Conservation (phyloP, 2,113 vertebrate genomes). For the Chaetodon auriga region DNA sequence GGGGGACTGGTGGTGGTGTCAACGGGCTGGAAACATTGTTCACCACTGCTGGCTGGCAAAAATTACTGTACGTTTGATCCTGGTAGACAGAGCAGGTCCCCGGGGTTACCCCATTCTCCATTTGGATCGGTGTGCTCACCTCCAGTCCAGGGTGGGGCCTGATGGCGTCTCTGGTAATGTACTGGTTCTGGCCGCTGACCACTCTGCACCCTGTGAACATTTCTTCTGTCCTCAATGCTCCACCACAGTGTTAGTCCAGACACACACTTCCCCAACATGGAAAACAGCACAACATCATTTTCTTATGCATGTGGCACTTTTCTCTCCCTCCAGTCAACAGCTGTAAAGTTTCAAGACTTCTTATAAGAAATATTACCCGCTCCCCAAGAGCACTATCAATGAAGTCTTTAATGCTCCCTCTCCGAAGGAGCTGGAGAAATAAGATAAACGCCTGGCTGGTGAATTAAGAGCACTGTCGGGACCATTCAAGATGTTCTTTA, state of each 20-base stretch:
- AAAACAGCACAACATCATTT: constrained; percentile 53
- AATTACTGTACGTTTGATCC: constrained; percentile 53
- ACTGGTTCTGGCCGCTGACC: constrained; percentile 69
- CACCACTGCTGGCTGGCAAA: constrained; percentile 43
- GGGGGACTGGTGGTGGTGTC: constrained; percentile 36
- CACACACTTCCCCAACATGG: constrained; percentile 35
- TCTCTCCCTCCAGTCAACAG: constrained; percentile 58
- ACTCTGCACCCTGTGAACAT: constrained; percentile 79
- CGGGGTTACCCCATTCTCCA: constrained; percentile 65
- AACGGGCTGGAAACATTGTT: constrained; percentile 48
- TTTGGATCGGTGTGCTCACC: constrained; percentile 54
- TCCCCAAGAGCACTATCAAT: constrained; percentile 73
- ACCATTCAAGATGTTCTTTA: constrained; percentile 70
- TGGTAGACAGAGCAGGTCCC: constrained; percentile 67
- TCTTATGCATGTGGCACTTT: constrained; percentile 46
- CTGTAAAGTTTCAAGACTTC: constrained; percentile 76
- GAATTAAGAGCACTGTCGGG: constrained; percentile 72
- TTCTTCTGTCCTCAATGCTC: constrained; percentile 43
- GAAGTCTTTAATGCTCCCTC: constrained; percentile 75
- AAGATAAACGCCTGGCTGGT: constrained; percentile 77
- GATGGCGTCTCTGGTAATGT: constrained; percentile 53
- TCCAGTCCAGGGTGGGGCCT: constrained; percentile 69
- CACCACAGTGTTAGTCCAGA: constrained; percentile 51
- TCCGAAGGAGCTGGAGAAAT: constrained; percentile 76
- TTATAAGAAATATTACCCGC: constrained; percentile 66